These are phyloP conservation scores for Nasonia oneida DNA, from an alignment of 2,888 invertebrate genomes.

Conservation along the genomic window DNA sequence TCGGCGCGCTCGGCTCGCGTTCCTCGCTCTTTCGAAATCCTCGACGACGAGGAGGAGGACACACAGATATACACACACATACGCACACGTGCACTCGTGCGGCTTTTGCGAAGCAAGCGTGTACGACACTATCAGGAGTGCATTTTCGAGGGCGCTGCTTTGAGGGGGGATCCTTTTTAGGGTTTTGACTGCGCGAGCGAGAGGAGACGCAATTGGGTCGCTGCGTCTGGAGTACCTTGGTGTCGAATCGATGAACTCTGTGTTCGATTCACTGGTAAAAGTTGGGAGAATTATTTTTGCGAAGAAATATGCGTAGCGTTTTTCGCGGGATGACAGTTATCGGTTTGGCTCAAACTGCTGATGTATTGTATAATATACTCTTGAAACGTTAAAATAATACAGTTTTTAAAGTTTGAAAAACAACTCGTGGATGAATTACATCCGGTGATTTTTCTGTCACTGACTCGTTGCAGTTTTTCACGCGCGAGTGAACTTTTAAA, in stretches of 20 bases:
- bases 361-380: background rate
- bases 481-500: background rate
- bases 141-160: slow-evolving; percentile 5
- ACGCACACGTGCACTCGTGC: background rate
- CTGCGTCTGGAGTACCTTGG: background rate
- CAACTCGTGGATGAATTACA: background rate
- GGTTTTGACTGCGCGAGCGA: background rate
- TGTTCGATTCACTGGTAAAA: background rate
- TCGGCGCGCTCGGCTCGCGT: background rate
- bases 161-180: slow-evolving; percentile 9
- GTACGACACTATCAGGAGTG: background rate
- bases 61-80: background rate
- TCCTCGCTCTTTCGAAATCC: background rate
- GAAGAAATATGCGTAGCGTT: too few species aligned
- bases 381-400: background rate
- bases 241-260: background rate
- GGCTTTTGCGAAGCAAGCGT: background rate
- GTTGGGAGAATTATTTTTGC: too few species aligned
- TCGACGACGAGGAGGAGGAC: background rate
- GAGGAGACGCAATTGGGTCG: background rate
- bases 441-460: background rate
- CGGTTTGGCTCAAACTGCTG: background rate
- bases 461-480: background rate
- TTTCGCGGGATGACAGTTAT: background rate
- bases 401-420: background rate